Evolutionary conservation across 2,888 invertebrate genomes (phyloP).

Genomic region (Masnerella sp.): DNA sequence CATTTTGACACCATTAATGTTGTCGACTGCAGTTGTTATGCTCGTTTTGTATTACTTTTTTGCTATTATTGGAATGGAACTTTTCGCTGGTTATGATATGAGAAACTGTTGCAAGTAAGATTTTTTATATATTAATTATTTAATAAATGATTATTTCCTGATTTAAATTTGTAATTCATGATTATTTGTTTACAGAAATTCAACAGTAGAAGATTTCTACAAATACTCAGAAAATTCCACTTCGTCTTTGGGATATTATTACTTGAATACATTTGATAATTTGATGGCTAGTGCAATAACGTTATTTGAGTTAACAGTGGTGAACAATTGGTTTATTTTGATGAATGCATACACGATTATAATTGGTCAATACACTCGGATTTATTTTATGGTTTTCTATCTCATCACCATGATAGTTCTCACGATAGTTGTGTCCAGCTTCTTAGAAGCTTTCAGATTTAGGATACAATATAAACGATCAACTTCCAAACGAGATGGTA

Average conservation of each 20-base stretch:
- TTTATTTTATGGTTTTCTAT: conserved; percentile 94
- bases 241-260: conserved; percentile 88
- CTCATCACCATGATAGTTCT: conserved; percentile 94
- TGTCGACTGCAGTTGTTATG: conserved; percentile 90
- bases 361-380: conserved; percentile 84
- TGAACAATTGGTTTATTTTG: conserved; percentile 95
- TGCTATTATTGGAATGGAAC: conserved; percentile 93
- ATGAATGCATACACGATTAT: conserved; percentile 91
- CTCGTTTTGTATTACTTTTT: conserved; percentile 92
- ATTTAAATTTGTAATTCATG: too few relatives aligned
- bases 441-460: conserved; percentile 92
- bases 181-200: conserved; percentile 85
- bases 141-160: too few relatives aligned
- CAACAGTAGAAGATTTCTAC: conserved; percentile 91
- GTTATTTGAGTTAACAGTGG: conserved; percentile 92
- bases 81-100: conserved; percentile 87
- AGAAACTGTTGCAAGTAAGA: conserved; percentile 88
- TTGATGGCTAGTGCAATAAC: conserved; percentile 88
- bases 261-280: conserved; percentile 91
- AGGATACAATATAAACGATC: conserved; percentile 91
- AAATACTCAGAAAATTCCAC: conserved; percentile 84
- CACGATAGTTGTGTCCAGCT: conserved; percentile 93
- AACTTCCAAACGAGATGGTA: conserved; percentile 87
- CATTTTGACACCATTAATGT: conserved; percentile 88
- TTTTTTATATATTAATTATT: too few relatives aligned